These are phyloP conservation scores for Melanitta fusca DNA, from an alignment of 2,797 vertebrate genomes.

Conservation along the genomic window DNA sequence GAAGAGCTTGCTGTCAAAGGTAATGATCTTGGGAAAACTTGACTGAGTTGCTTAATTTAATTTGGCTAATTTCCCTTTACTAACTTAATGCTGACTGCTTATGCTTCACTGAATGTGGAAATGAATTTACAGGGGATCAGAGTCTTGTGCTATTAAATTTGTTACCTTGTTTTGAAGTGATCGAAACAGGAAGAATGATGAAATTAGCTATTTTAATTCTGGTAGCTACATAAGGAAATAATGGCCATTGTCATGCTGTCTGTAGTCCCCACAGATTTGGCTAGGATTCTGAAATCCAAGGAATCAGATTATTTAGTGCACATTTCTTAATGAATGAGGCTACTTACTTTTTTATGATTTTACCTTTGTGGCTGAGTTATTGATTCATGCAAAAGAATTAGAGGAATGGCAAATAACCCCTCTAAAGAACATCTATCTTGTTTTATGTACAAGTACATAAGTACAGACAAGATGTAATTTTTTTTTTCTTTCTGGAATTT, in stretches of 20 bases:
- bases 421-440: not conserved
- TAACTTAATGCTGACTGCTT: accelerated
- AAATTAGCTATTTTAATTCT: not conserved
- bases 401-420: not conserved
- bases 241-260: not conserved
- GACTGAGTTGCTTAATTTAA: not conserved
- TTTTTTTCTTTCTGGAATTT: not conserved
- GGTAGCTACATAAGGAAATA: not conserved
- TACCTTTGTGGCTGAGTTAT: not conserved
- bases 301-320: not conserved
- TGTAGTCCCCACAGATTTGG: not conserved
- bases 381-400: not conserved
- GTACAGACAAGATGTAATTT: not conserved
- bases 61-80: not conserved
- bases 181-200: not conserved
- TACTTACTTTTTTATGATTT: not conserved
- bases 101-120: not conserved
- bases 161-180: not conserved
- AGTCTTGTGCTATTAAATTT: not conserved
- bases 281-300: not conserved
- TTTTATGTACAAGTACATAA: not conserved
- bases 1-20: not conserved
- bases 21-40: not conserved
- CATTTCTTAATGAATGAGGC: not conserved
- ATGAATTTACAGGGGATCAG: not conserved